Base-by-base conservation (phyloP, 2,113 vertebrate genomes). In the Jacana jacana region DNA sequence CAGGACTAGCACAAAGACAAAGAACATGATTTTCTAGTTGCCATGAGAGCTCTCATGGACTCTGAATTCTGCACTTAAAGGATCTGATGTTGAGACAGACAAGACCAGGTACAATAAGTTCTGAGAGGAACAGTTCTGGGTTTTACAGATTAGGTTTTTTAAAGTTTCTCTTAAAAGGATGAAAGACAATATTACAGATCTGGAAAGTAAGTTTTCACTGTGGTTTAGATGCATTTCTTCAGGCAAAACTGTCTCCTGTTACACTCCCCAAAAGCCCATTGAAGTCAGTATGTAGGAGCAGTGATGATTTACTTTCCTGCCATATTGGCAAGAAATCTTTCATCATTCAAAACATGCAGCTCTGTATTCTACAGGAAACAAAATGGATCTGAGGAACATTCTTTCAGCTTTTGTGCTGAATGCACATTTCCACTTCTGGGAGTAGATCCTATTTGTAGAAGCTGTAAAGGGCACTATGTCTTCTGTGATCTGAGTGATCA, bases 191-290 rank as follows among this genome's bases (percentile, higher is more conserved):
- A 93, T 10, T 14, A 70, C 33, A 24, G 75, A 71, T 37, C 63
- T 46, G 19, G 25, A 92, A 93, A 72, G 25, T 4, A 86, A 85
- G 16, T 84, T 71, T 51, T n/a, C 42, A 42, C 23, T 42, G 52
- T 12, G 82, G 16, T 24, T 86, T 46, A 60, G 23, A n/a, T 28
- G 22, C 17, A 83, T 88, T 46, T 82, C 71, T 86, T 80, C 31
- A 83, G 18, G 44, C 20, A 71, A 76, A 85, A 85, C 37, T 55
- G 15, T 35, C 16, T 81, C 35, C 51, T 70, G 16, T 58, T 52
- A 79, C 15, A 19, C 25, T 65, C 15, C 17, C 1, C 4, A n/a
- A 65, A 33, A 81, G 42, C 17, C 42, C 20, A 24, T 2, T 0
- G 0, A 85, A 80, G 35, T 39, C 61, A 60, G 11, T 19, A 25